phyloP scores from a whole-genome alignment of 2,797 vertebrate genomes.

The Epinephelus awoara region DNA sequence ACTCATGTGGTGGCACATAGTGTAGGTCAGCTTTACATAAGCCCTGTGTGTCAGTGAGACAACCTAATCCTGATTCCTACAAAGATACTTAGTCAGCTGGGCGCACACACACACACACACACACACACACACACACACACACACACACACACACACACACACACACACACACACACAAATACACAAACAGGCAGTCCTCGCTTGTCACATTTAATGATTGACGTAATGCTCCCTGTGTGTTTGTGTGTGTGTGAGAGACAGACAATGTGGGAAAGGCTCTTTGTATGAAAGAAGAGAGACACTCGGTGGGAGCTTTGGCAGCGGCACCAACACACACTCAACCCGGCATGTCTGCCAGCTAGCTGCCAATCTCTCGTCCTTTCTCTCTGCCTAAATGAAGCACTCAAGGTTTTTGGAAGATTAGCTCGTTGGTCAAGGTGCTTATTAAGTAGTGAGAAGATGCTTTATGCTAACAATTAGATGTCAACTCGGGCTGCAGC shows the following conservation, averaged over 20 bases:
- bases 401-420: conserved; percentile 14
- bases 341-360: conserved; percentile 58
- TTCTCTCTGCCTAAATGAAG: conserved; percentile 27
- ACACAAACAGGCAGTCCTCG: conserved; percentile 15
- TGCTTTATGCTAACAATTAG: background rate
- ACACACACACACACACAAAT: conserved; percentile 11
- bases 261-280: conserved; percentile 45
- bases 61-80: conserved; percentile 65
- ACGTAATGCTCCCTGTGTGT: conserved; percentile 29
- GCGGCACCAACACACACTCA: conserved; percentile 42
- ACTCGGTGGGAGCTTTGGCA: conserved; percentile 57
- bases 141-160: conserved; percentile 5
- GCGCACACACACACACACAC: conserved; percentile 2
- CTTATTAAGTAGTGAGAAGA: background rate
- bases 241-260: conserved; percentile 30
- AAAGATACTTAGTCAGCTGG: conserved; percentile 59
- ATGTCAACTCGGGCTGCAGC: background rate
- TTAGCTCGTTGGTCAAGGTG: conserved; percentile 14
- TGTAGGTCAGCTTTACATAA: conserved; percentile 66
- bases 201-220: conserved; percentile 51
- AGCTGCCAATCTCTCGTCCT: conserved; percentile 44
- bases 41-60: conserved; percentile 54
- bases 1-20: conserved; percentile 19
- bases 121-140: conserved; percentile 7
- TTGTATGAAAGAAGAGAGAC: conserved; percentile 51